Evolutionary conservation across 2,797 vertebrate genomes (phyloP).

Genomic region (Takifugu rubripes): DNA sequence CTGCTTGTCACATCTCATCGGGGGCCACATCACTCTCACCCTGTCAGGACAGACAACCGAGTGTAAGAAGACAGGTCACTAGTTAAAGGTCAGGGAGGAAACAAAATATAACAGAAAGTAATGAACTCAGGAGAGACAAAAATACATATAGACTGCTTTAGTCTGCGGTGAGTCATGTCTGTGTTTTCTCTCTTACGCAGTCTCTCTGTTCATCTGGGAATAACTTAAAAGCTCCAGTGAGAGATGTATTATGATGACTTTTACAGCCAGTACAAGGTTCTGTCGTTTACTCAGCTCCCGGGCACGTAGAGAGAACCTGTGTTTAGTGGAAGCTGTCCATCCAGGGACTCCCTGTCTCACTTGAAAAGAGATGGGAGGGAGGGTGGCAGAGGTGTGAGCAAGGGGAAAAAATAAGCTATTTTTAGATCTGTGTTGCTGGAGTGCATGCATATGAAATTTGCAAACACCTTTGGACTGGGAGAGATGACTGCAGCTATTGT

Average conservation of each 20-base stretch:
- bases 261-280: slow-evolving; percentile 28
- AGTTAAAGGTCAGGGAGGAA: slow-evolving; percentile 15
- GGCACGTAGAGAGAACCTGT: slow-evolving; percentile 16
- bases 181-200: slow-evolving; percentile 10
- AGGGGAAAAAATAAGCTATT: slow-evolving; percentile 68
- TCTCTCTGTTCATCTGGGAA: slow-evolving; percentile 27
- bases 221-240: slow-evolving; percentile 20
- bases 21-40: slow-evolving; percentile 43
- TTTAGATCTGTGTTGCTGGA: slow-evolving; percentile 69
- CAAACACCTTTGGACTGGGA: slow-evolving; percentile 35
- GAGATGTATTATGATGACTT: slow-evolving; percentile 34
- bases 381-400: slow-evolving; percentile 49
- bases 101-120: slow-evolving; percentile 3
- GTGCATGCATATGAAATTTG: slow-evolving; percentile 43
- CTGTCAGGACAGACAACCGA: slow-evolving; percentile 30
- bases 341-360: slow-evolving; percentile 69
- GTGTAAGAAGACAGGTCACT: slow-evolving; percentile 17
- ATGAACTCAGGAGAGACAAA: slow-evolving; percentile 9
- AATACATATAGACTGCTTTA: not conserved
- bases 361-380: slow-evolving; percentile 54
- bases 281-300: slow-evolving; percentile 28
- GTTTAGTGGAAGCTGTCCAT: slow-evolving; percentile 40
- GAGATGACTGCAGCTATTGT: slow-evolving; percentile 12
- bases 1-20: slow-evolving; percentile 57
- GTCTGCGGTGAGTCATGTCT: slow-evolving; percentile 1